Percentiles rank a stretch among this genome's conserved stretches.
Evolutionary conservation across 2,888 invertebrate genomes (phyloP).

Genomic region (Conops quadrifasciatus): DNA sequence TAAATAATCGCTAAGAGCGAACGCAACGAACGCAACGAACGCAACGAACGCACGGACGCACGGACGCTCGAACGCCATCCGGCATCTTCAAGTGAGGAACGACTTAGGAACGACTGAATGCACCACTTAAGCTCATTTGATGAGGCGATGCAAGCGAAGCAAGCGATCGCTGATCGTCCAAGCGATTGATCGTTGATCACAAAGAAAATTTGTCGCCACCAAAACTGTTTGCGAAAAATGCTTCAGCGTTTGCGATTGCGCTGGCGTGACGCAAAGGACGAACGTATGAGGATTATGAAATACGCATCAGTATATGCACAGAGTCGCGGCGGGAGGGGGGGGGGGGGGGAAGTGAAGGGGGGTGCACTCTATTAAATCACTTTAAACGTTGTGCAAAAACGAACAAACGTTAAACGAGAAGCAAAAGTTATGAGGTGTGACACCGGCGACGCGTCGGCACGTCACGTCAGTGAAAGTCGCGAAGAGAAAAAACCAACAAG

Average conservation of each 20-base stretch:
- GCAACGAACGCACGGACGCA: too few species aligned
- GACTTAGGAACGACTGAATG: slow-evolving; percentile 57
- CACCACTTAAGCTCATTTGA: slow-evolving; percentile 38
- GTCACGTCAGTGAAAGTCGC: neutral
- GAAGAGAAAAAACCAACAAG: too few species aligned
- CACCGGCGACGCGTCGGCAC: neutral
- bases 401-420: neutral
- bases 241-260: neutral
- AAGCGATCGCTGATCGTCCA: neutral
- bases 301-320: too few species aligned
- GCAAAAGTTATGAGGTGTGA: slow-evolving; percentile 12
- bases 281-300: too few species aligned
- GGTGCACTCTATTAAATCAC: too few species aligned
- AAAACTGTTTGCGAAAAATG: slow-evolving; percentile 25
- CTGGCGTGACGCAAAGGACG: neutral
- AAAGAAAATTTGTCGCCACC: slow-evolving; percentile 10
- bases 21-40: too few species aligned
- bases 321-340: too few species aligned
- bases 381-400: slow-evolving; percentile 45
- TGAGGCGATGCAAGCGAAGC: neutral
- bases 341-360: too few species aligned
- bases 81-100: too few species aligned
- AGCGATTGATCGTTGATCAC: slow-evolving; percentile 22
- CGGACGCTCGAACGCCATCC: too few species aligned
- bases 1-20: slow-evolving; percentile 26